These are phyloP conservation scores for Autographa pulchrina DNA, from an alignment of 2,888 invertebrate species.

Conservation along the genomic window DNA sequence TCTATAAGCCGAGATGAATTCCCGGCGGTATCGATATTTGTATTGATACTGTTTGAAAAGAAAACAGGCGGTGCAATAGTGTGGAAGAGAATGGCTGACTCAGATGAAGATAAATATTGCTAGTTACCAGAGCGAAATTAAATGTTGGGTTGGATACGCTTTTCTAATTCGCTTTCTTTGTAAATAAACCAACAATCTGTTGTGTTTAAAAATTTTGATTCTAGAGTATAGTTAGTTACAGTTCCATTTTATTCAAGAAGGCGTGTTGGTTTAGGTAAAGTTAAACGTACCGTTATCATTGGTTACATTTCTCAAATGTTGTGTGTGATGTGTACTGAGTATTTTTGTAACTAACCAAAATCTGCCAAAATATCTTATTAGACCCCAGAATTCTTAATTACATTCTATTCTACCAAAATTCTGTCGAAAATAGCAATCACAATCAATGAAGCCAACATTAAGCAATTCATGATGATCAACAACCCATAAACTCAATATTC, in stretches of 20 bases:
- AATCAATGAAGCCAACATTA: not conserved
- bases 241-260: no score
- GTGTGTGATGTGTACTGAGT: no score
- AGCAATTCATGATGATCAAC: not conserved
- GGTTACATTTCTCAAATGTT: no score
- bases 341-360: no score
- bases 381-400: not conserved
- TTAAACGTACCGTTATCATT: no score
- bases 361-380: no score
- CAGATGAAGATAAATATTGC: conserved; percentile 14
- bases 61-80: conserved; percentile 19
- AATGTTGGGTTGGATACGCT: not conserved
- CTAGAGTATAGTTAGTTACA: no score
- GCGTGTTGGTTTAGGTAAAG: no score
- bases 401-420: not conserved
- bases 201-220: no score
- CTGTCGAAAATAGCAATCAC: not conserved
- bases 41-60: conserved; percentile 30
- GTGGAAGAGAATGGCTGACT: conserved; percentile 26
- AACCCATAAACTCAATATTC: conserved; percentile 9
- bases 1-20: conserved; percentile 19
- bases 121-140: not conserved
- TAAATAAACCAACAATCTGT: not conserved
- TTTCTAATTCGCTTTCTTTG: not conserved
- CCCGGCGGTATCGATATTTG: conserved; percentile 30